Conservation (phyloP, 2,888 invertebrate genomes). For the Ephialtes manifestator region DNA sequence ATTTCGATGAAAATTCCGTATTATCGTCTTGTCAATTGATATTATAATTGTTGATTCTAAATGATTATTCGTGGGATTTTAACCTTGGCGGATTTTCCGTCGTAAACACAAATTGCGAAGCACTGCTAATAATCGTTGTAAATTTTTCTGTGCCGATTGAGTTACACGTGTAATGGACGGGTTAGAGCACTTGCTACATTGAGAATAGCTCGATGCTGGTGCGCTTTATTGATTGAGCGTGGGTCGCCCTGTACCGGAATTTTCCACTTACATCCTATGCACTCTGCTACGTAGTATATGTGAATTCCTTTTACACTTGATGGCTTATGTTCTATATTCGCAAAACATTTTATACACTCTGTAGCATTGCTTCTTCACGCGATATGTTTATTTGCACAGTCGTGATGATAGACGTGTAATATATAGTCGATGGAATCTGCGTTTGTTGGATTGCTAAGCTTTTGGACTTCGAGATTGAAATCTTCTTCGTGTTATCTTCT, state of each 20-base stretch:
- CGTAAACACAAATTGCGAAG: not conserved
- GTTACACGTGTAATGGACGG: slow-evolving; percentile 14
- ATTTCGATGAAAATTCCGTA: too few relatives aligned
- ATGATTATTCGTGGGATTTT: not conserved
- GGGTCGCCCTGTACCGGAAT: slow-evolving; percentile 52
- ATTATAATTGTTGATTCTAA: not conserved
- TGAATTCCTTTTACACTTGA: not conserved
- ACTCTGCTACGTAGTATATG: not conserved
- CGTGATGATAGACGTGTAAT: not conserved
- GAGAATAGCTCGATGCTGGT: slow-evolving; percentile 23
- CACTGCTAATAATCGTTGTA: slow-evolving; percentile 34
- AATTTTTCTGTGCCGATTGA: slow-evolving; percentile 25
- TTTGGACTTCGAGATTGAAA: not conserved
- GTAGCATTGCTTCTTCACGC: not conserved
- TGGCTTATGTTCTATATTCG: not conserved
- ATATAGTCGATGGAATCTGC: not conserved
- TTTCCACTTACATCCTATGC: slow-evolving; percentile 48
- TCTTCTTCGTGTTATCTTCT: not conserved
- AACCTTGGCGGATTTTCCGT: not conserved
- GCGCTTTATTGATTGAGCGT: slow-evolving; percentile 65
- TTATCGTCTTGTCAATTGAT: too few relatives aligned
- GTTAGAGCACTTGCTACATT: not conserved
- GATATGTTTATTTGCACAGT: slow-evolving; percentile 7
- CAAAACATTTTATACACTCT: not conserved
- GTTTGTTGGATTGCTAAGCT: not conserved